A percentile compares a stretch with the other conserved stretches of the same genome.
Evolutionary conservation across 2,888 invertebrate species (phyloP).

Genomic region (Formica aserva): DNA sequence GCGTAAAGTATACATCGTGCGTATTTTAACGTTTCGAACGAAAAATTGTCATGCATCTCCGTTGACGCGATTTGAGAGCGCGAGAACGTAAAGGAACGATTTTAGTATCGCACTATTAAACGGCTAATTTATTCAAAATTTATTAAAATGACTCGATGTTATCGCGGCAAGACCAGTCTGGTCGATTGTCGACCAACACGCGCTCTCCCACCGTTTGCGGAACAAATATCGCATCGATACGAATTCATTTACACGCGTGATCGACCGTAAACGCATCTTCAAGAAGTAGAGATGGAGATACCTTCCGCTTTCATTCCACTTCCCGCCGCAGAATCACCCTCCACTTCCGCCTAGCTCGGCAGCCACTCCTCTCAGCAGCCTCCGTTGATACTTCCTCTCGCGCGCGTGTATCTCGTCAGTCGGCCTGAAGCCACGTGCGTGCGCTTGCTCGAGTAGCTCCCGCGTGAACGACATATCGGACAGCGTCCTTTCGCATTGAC

Average conservation of each 20-base stretch:
- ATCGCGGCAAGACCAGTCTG: slow-evolving; percentile 18
- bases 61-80: not conserved
- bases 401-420: slow-evolving; percentile 81
- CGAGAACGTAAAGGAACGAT: not conserved
- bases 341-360: slow-evolving; percentile 80
- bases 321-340: slow-evolving; percentile 74
- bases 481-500: slow-evolving; percentile 11
- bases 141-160: slow-evolving; percentile 6
- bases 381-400: slow-evolving; percentile 81
- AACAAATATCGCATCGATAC: slow-evolving; percentile 7
- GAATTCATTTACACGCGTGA: slow-evolving; percentile 20
- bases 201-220: slow-evolving; percentile 8
- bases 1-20: not conserved
- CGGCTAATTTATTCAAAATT: slow-evolving; percentile 29
- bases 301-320: slow-evolving; percentile 66
- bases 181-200: slow-evolving; percentile 12
- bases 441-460: slow-evolving; percentile 79
- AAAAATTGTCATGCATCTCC: not conserved
- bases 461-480: slow-evolving; percentile 30
- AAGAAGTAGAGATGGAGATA: slow-evolving; percentile 6
- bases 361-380: slow-evolving; percentile 76
- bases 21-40: not conserved
- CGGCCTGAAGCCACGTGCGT: slow-evolving; percentile 83
- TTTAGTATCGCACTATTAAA: slow-evolving; percentile 24
- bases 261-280: slow-evolving; percentile 26